Evolutionary conservation across 2,888 invertebrate genomes (phyloP).

Genomic region (Parasteatoda lunata): DNA sequence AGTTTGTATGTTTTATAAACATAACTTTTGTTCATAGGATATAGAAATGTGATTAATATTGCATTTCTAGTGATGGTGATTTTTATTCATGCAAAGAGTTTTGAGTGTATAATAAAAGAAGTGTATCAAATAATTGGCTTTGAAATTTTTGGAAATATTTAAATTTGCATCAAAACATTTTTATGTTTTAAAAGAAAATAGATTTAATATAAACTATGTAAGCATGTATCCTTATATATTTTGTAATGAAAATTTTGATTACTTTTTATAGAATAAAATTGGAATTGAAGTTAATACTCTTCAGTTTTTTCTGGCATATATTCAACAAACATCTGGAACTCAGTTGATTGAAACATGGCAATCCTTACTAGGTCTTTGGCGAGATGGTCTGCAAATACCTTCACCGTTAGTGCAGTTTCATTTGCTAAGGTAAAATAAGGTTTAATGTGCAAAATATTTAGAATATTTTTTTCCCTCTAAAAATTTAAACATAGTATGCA

Average conservation of each 20-base stretch:
- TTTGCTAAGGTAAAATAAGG: constrained; percentile 78
- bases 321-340: constrained; percentile 79
- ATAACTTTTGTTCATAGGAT: too few species aligned
- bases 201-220: too few species aligned
- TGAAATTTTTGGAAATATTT: too few species aligned
- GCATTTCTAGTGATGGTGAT: too few species aligned
- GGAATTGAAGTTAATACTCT: constrained; percentile 85
- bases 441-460: too few species aligned
- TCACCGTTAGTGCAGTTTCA: constrained; percentile 87
- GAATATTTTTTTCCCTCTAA: not conserved
- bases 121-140: too few species aligned
- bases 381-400: constrained; percentile 81
- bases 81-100: too few species aligned
- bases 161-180: too few species aligned
- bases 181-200: too few species aligned
- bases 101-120: too few species aligned
- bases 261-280: constrained; percentile 73
- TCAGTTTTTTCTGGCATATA: constrained; percentile 85
- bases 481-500: not conserved
- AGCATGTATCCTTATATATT: not conserved
- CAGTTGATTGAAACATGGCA: constrained; percentile 87
- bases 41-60: too few species aligned
- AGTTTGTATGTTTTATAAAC: too few species aligned
- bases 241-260: not conserved
- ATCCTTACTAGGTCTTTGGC: constrained; percentile 83